Base-by-base conservation (phyloP, 1,140 invertebrate genomes). In the Ooceraea biroi region DNA sequence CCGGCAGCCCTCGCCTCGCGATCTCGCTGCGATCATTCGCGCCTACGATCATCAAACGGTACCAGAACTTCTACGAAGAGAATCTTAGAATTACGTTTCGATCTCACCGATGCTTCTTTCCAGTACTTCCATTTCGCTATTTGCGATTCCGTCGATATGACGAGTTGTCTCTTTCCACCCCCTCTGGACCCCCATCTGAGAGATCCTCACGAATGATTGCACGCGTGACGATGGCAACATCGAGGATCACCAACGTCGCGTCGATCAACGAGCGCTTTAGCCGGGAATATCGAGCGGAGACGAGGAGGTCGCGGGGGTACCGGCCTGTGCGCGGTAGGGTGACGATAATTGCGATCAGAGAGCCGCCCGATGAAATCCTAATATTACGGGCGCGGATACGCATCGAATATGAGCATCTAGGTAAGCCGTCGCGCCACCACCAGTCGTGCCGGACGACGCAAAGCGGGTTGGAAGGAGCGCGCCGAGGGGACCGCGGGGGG, bases 351-450 rank as follows among this genome's bases (percentile, higher is more conserved):
- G 87, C 86, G 86, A 88, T 88, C 86, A 80, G 87, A 80, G 87
- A 85, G 86, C 74, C 61, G 86, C 84, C 87, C 83, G 83, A 88
- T 89, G 92, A 93, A 92, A 93, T 93, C 90, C 92, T 92, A 92
- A 93, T 93, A 92, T 92, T 90, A 91, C 87, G 88, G 73, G 78
- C 84, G 88, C 88, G 88, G 89, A 89, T 88, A 91, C 86, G 83
- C 87, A 77, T 88, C 55, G 85, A 88, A 88, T 88, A 88, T 87
- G 85, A 88, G 82, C 85, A 86, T 77, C 82, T 88, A 88, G 86
- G 85, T 88, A 88, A 88, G 82, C 86, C 85, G 86, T 88, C 76
- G 85, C 86, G 73, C 86, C 86, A 74, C 86, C 86, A 74, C 82
- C 74, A 57, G 85, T 88, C 68, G 85, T 69, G 85, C n/a, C 71